Evolutionary conservation across 2,888 invertebrate genomes (phyloP).

Genomic region (Zaprionus bogoriensis): DNA sequence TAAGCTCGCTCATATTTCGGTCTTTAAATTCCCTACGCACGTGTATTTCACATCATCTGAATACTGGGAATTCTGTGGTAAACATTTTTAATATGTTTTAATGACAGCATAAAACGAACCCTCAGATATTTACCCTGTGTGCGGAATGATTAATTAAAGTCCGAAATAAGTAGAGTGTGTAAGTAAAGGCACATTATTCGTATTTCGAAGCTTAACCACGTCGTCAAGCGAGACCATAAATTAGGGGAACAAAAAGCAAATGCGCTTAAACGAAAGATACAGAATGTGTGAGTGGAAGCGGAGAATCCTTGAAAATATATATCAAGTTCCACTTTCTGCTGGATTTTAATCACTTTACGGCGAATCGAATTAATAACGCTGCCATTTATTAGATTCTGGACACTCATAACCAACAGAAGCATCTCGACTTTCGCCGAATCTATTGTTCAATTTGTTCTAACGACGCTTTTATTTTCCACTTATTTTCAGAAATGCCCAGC

Average conservation of each 20-base stretch:
- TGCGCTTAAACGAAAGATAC: neutral
- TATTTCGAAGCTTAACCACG: neutral
- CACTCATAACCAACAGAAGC: conserved; percentile 31
- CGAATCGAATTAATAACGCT: conserved; percentile 27
- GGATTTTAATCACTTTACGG: conserved; percentile 17
- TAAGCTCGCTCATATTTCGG: neutral
- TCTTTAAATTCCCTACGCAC: neutral
- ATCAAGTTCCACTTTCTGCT: conserved; percentile 8
- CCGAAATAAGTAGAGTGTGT: neutral
- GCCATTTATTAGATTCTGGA: conserved; percentile 14
- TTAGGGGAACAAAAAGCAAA: neutral
- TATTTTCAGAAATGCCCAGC: conserved; percentile 42
- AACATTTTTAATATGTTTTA: neutral
- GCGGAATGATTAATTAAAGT: neutral
- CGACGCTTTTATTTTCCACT: conserved; percentile 24
- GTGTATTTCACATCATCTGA: neutral
- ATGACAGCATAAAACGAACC: neutral
- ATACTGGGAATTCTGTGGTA: neutral
- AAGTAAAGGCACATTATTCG: neutral
- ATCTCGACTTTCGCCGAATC: conserved; percentile 17
- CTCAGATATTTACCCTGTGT: neutral
- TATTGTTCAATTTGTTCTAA: conserved; percentile 38
- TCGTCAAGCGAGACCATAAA: conserved; percentile 3
- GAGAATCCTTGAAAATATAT: conserved; percentile 5
- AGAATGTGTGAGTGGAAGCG: neutral